A percentile compares a stretch with the other conserved stretches of the same genome.
These are phyloP conservation scores for Gastrophryne carolinensis DNA, from an alignment of 2,797 vertebrate species.

Conservation along the genomic window DNA sequence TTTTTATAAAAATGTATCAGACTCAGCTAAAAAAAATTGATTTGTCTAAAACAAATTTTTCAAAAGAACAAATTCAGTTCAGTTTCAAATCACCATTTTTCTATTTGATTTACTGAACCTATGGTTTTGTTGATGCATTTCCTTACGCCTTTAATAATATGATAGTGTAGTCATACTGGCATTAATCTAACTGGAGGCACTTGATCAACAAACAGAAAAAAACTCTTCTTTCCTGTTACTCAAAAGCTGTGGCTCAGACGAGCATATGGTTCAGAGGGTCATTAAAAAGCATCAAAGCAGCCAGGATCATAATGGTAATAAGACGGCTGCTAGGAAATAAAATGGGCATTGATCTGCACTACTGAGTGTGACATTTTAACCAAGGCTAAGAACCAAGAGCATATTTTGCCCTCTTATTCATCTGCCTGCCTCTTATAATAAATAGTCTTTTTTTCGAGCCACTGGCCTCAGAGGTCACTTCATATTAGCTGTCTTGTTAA, in stretches of 20 bases:
- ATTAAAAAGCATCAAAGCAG: conserved; percentile 83
- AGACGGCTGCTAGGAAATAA: conserved; percentile 89
- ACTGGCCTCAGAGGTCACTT: conserved; percentile 94
- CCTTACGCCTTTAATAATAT: no score
- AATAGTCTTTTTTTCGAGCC: conserved; percentile 78
- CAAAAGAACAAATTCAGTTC: no score
- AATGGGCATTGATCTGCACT: conserved; percentile 94
- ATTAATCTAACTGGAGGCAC: conserved; percentile 67
- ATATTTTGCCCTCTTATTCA: conserved; percentile 78
- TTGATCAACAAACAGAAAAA: conserved; percentile 69
- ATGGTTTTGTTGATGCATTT: no score
- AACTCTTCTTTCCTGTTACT: conserved; percentile 72
- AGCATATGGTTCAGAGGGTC: conserved; percentile 80
- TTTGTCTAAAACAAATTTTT: no score
- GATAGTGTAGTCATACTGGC: conserved; percentile 65
- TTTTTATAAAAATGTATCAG: no score
- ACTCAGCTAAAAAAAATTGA: no score
- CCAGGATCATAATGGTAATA: conserved; percentile 86
- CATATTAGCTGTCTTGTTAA: conserved; percentile 99
- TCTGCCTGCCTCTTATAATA: conserved; percentile 83
- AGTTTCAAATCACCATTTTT: no score
- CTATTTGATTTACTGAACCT: no score
- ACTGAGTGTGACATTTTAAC: conserved; percentile 95
- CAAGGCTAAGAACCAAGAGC: conserved; percentile 87
- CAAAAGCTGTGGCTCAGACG: conserved; percentile 75